Base-by-base conservation (phyloP, 2,888 invertebrate species). In the Oxycera nigricornis region DNA sequence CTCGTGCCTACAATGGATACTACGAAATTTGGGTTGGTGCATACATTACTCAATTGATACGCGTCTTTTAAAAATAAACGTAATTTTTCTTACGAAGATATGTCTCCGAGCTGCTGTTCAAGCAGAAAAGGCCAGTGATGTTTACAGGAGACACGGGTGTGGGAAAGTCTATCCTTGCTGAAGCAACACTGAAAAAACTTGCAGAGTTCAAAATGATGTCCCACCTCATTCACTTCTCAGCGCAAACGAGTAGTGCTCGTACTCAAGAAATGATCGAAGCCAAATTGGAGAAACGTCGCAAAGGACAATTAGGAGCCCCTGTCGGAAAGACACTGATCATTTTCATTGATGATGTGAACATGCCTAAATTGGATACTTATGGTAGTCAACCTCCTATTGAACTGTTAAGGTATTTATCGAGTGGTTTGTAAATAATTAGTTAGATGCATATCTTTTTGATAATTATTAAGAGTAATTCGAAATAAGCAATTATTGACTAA, bases 341-440 rank as follows among this genome's bases (percentile, higher is more conserved):
- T 73, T 95, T 96, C 80, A 92, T 96, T 24, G 96, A 96, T 81
- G 96, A 96, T 81, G 91, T 96, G 0, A 96, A 96, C 81, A 96
- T 96, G 96, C 96, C 96, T 0, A 90, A 90, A 81, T 86, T 91
- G 80, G 95, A 92, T 83, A 90, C 91, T 0, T 97, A 96, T 80
- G 97, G 96, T 7, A 93, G 96, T 9, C 96, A 96, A 82, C 95
- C 96, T 4, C 94, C 96, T 0, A 93, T 96, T 74, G 97, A 97
- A 86, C 85, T 97, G 28, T 86, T 97, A 26, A 88, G 95, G 91
- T 92, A 83, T 55, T 2, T 50, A 35, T 35, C 11, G 6, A 7
- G 6, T 11, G 35, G 35, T 35, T 35, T 11, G 11, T 7, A 35
- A 7, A 11, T 35, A 35, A 35, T n/a, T 22, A 7, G 11, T 73